A percentile compares a stretch with the other conserved stretches of the same genome.
These are phyloP conservation scores for Acrobasis consociella DNA, from an alignment of 2,888 invertebrate species.

Conservation along the genomic window DNA sequence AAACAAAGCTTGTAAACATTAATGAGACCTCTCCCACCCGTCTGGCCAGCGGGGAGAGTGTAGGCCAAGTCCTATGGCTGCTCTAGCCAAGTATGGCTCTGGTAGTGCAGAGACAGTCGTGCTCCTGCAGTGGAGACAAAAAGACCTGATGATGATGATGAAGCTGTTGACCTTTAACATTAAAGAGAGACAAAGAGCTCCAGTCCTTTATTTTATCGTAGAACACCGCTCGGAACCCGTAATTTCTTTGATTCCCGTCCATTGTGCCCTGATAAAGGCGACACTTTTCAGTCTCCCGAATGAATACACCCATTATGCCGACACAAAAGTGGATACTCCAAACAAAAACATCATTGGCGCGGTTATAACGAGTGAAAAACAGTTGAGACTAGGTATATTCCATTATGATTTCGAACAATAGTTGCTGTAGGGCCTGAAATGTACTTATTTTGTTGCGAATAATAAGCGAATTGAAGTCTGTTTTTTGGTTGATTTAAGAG, in stretches of 20 bases:
- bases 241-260: conserved; percentile 79
- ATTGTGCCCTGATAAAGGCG: conserved; percentile 78
- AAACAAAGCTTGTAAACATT: too few relatives aligned
- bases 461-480: background rate
- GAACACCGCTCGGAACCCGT: conserved; percentile 67
- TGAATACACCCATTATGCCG: conserved; percentile 78
- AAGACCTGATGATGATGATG: too few relatives aligned
- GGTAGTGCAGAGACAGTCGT: too few relatives aligned
- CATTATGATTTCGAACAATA: conserved; percentile 51
- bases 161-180: too few relatives aligned
- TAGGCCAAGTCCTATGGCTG: too few relatives aligned
- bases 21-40: too few relatives aligned
- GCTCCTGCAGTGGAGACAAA: too few relatives aligned
- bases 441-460: background rate
- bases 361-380: conserved; percentile 65
- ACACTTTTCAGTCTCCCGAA: conserved; percentile 76
- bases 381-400: conserved; percentile 60
- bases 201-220: conserved; percentile 70
- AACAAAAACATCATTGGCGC: conserved; percentile 72
- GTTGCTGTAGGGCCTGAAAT: background rate
- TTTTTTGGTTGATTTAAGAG: background rate
- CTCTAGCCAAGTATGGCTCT: too few relatives aligned
- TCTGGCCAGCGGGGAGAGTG: too few relatives aligned
- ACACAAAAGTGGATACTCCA: conserved; percentile 77
- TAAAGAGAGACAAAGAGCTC: conserved; percentile 28